Conservation (phyloP, 2,113 vertebrate species). For the Alectura lathami region DNA sequence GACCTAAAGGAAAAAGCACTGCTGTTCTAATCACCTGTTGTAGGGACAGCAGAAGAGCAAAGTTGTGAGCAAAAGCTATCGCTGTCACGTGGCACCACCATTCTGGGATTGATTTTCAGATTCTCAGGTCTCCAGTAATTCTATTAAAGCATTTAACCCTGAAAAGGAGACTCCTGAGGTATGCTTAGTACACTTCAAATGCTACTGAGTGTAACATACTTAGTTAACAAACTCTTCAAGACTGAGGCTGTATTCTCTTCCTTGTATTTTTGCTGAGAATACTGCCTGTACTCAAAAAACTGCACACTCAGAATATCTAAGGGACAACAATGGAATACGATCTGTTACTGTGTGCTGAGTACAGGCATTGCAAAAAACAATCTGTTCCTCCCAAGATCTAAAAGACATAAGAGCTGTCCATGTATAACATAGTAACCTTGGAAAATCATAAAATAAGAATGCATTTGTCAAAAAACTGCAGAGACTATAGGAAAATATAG, state of each 20-base stretch:
- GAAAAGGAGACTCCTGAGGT: background rate
- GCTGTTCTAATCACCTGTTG: background rate
- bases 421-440: background rate
- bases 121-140: background rate
- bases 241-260: background rate
- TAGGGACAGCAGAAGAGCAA: background rate
- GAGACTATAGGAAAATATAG: background rate
- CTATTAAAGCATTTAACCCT: background rate
- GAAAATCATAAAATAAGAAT: background rate
- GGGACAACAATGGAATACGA: background rate
- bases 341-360: constrained; percentile 4
- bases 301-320: background rate
- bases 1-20: background rate
- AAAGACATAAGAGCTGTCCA: background rate
- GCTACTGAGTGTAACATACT: background rate
- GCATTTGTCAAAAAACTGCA: background rate
- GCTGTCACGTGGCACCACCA: background rate
- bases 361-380: constrained; percentile 5
- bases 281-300: background rate
- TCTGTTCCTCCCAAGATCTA: background rate
- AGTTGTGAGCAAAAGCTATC: background rate
- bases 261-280: background rate
- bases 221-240: background rate
- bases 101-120: background rate
- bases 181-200: background rate